A percentile compares a stretch with the other conserved stretches of the same genome.
These are phyloP conservation scores for Triplophysa rosa DNA, from an alignment of 2,113 vertebrate genomes.

Conservation along the genomic window DNA sequence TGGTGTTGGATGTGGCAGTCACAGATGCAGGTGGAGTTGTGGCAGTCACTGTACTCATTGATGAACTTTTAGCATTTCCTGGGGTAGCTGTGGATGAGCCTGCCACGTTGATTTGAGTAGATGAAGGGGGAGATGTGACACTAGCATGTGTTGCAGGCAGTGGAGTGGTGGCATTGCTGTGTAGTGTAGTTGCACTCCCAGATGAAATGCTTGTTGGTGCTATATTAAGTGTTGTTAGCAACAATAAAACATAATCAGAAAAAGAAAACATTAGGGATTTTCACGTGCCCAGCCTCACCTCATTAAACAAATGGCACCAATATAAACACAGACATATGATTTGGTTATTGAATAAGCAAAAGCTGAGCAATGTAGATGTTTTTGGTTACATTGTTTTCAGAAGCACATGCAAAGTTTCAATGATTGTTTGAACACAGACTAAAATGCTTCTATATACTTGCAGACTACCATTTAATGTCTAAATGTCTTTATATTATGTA, in stretches of 20 bases:
- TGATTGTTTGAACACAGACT: background rate
- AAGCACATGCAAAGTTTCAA: background rate
- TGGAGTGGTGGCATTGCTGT: background rate
- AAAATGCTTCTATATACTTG: background rate
- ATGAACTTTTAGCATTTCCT: background rate
- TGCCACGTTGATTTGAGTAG: background rate
- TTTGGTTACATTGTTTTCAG: background rate
- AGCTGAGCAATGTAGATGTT: background rate
- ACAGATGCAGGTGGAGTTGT: background rate
- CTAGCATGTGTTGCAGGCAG: background rate
- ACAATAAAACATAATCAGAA: background rate
- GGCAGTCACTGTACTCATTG: background rate
- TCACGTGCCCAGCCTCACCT: background rate
- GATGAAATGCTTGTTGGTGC: constrained; percentile 9
- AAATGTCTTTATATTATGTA: too few species aligned
- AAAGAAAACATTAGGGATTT: background rate
- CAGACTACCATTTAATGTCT: background rate
- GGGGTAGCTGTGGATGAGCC: background rate
- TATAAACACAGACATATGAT: background rate
- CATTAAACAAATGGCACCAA: background rate
- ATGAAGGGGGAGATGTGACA: background rate
- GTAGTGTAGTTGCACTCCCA: background rate
- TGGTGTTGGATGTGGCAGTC: background rate
- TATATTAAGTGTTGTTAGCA: too few species aligned
- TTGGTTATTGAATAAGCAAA: background rate